phyloP scores from a whole-genome alignment of 2,888 invertebrate species.

The Magallana nippona region DNA sequence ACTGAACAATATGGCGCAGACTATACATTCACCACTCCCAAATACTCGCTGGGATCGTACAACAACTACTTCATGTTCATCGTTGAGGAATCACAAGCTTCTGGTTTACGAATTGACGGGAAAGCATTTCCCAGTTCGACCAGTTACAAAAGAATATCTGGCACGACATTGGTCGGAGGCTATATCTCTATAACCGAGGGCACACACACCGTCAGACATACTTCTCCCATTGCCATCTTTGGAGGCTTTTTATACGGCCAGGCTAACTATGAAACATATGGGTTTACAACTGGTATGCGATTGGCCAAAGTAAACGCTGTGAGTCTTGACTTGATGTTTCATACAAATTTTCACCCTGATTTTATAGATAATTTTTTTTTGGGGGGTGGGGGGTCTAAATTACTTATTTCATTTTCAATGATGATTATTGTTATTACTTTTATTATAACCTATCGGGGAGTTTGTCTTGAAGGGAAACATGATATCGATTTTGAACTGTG shows the following conservation, averaged over 20 bases:
- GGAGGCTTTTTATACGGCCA: constrained; percentile 67
- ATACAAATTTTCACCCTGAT: too few relatives aligned
- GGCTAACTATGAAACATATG: constrained; percentile 66
- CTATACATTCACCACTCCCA: constrained; percentile 63
- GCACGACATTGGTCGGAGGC: constrained; percentile 50
- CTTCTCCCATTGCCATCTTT: constrained; percentile 59
- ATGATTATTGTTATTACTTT: too few relatives aligned
- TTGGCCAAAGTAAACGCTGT: constrained; percentile 58
- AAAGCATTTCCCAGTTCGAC: constrained; percentile 44
- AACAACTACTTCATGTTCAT: constrained; percentile 57
- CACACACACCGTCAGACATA: constrained; percentile 61
- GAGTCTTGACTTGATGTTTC: constrained; percentile 40
- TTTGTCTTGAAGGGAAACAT: too few relatives aligned
- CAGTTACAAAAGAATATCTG: constrained; percentile 49
- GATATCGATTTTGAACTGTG: too few relatives aligned
- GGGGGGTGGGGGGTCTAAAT: too few relatives aligned
- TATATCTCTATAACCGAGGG: constrained; percentile 52
- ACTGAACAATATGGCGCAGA: constrained; percentile 60
- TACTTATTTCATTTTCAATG: too few relatives aligned
- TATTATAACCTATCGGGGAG: too few relatives aligned
- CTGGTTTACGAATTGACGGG: constrained; percentile 52
- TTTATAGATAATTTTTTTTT: too few relatives aligned
- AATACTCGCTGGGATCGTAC: constrained; percentile 55
- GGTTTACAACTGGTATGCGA: constrained; percentile 64
- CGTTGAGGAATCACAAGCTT: constrained; percentile 48